Percentiles rank a stretch among this genome's conserved stretches.
Evolutionary conservation across 1,140 invertebrate species (phyloP).

Genomic region (Augochlora pura): DNA sequence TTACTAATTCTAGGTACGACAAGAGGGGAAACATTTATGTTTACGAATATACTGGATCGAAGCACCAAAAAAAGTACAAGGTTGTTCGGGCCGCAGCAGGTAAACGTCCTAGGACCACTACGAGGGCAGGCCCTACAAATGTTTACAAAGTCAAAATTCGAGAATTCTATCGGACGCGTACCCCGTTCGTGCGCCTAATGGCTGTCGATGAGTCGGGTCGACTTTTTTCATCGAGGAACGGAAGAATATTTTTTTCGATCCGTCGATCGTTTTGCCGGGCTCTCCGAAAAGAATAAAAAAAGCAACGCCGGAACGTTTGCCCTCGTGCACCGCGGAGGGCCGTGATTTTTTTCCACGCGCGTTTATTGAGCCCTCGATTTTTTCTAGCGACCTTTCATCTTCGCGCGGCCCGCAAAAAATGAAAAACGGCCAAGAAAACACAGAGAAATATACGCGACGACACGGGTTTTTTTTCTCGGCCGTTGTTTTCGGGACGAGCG

Average conservation of each 20-base stretch:
- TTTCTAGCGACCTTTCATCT: neutral
- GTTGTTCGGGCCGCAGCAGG: neutral
- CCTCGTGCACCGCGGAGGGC: neutral
- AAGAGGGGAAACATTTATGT: too few species aligned
- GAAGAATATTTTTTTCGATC: conserved; percentile 1
- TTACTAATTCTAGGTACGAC: too few species aligned
- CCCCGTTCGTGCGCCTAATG: neutral
- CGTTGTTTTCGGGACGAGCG: neutral
- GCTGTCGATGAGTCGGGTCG: neutral
- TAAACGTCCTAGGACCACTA: neutral
- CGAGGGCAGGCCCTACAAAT: neutral
- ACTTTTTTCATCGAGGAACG: conserved; percentile 6
- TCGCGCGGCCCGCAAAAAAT: neutral
- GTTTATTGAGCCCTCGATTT: conserved; percentile 29
- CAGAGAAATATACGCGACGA: conserved; percentile 13
- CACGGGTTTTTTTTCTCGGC: conserved; percentile 18
- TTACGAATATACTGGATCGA: too few species aligned
- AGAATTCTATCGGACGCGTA: neutral
- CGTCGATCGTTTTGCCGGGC: neutral
- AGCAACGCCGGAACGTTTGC: neutral
- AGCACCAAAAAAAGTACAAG: neutral
- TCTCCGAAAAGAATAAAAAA: neutral
- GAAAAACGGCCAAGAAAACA: neutral
- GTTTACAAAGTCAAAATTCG: neutral
- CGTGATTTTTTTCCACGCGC: conserved; percentile 13